These are phyloP conservation scores for Chaenodraco wilsoni DNA, from an alignment of 2,797 vertebrate species.

Conservation along the genomic window DNA sequence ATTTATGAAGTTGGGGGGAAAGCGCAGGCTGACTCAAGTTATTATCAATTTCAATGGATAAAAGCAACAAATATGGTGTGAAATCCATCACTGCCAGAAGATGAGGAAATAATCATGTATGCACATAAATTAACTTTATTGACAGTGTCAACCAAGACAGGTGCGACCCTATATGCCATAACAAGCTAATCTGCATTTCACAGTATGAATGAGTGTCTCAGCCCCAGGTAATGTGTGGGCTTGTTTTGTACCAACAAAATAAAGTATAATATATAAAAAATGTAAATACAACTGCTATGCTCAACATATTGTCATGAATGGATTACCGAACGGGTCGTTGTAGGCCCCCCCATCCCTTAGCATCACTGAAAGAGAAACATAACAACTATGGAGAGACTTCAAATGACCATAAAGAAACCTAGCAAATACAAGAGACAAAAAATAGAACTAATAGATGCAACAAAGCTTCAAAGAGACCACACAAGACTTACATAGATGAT, in stretches of 20 bases:
- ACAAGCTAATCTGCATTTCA: slow-evolving; percentile 27
- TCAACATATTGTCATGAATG: background rate
- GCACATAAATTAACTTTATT: slow-evolving; percentile 21
- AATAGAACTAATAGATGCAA: too few relatives aligned
- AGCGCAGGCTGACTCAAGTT: background rate
- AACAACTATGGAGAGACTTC: too few relatives aligned
- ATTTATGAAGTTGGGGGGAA: background rate
- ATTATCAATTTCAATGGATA: background rate
- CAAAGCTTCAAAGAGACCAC: too few relatives aligned
- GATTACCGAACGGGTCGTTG: too few relatives aligned
- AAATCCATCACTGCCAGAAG: background rate
- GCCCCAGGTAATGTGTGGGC: background rate
- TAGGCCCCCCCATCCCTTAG: too few relatives aligned
- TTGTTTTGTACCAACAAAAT: background rate
- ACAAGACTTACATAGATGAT: too few relatives aligned
- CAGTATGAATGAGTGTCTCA: background rate
- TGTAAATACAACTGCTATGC: too few relatives aligned
- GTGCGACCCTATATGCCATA: slow-evolving; percentile 10
- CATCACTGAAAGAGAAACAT: too few relatives aligned
- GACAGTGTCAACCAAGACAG: slow-evolving; percentile 8
- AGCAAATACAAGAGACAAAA: too few relatives aligned
- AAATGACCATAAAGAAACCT: too few relatives aligned
- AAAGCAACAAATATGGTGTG: slow-evolving; percentile 1
- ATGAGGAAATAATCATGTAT: slow-evolving; percentile 1
- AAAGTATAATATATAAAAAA: too few relatives aligned